Evolutionary conservation across 1,140 invertebrate species (phyloP).

Genomic region (Dinothrombium tinctorium): DNA sequence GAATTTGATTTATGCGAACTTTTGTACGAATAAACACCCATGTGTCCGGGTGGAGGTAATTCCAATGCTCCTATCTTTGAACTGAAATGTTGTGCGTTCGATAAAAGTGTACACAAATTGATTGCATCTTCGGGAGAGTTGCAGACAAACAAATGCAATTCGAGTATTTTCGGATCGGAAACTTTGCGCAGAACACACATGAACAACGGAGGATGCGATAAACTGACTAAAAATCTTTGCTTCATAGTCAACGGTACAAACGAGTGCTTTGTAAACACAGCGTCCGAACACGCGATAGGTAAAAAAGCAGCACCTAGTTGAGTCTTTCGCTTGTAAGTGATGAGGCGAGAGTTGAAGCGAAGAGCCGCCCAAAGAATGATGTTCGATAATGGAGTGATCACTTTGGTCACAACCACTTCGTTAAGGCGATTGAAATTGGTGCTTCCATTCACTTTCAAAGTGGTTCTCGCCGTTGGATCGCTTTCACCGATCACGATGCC

Average conservation of each 20-base stretch:
- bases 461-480: conserved; percentile 1
- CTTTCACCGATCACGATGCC: conserved; percentile 14
- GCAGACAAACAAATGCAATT: conserved; percentile 75
- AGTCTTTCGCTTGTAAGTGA: conserved; percentile 1
- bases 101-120: conserved; percentile 28
- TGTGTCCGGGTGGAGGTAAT: conserved; percentile 4
- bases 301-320: conserved; percentile 14
- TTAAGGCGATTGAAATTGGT: neutral
- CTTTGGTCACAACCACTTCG: conserved; percentile 14
- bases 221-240: conserved; percentile 7
- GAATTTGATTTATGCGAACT: too few species aligned
- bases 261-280: conserved; percentile 12
- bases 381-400: conserved; percentile 16
- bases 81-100: neutral
- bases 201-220: conserved; percentile 55
- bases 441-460: neutral
- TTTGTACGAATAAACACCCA: conserved; percentile 9
- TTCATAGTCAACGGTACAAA: conserved; percentile 11
- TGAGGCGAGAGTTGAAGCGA: conserved; percentile 8
- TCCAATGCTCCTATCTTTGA: neutral
- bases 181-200: conserved; percentile 52
- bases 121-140: conserved; percentile 53
- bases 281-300: conserved; percentile 15
- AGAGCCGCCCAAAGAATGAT: conserved; percentile 15
- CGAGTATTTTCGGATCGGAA: conserved; percentile 36